Percentiles rank a stretch among this genome's conserved stretches.
phyloP scores from a whole-genome alignment of 2,113 vertebrate genomes.

The Mormoops blainvillei region DNA sequence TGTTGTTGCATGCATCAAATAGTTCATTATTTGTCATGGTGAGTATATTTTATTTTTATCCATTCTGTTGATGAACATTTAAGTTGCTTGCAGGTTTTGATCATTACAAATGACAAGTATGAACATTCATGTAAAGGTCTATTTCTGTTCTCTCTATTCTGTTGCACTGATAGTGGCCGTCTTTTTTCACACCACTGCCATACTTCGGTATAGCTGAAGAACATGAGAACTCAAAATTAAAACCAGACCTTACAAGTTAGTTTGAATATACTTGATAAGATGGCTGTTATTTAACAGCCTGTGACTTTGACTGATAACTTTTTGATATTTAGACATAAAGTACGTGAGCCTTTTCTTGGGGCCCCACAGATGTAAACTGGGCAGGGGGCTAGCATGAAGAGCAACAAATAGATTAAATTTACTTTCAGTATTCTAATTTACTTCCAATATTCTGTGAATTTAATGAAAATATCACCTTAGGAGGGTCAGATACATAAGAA shows the following conservation, averaged over 20 bases:
- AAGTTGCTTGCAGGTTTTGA: not conserved
- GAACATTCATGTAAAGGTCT: not conserved
- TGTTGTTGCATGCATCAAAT: not conserved
- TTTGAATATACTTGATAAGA: not conserved
- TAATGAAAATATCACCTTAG: not conserved
- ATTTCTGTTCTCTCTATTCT: not conserved
- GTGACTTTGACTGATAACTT: not conserved
- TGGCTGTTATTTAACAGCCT: not conserved
- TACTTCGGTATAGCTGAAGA: not conserved
- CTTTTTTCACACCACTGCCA: not conserved
- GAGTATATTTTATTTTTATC: not conserved
- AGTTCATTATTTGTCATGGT: not conserved
- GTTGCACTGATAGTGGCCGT: not conserved
- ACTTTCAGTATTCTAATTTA: not conserved
- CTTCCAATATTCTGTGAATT: too few relatives aligned
- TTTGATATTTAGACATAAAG: not conserved
- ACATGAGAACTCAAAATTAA: not conserved
- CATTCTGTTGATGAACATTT: not conserved
- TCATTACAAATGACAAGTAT: not conserved
- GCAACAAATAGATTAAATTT: not conserved
- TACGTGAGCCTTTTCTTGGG: not conserved
- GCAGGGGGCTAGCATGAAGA: not conserved
- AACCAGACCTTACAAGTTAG: not conserved
- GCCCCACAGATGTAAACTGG: not conserved
- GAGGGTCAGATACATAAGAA: not conserved